Evolutionary conservation across 1,140 invertebrate species (phyloP).

Genomic region (Panonychus citri): DNA sequence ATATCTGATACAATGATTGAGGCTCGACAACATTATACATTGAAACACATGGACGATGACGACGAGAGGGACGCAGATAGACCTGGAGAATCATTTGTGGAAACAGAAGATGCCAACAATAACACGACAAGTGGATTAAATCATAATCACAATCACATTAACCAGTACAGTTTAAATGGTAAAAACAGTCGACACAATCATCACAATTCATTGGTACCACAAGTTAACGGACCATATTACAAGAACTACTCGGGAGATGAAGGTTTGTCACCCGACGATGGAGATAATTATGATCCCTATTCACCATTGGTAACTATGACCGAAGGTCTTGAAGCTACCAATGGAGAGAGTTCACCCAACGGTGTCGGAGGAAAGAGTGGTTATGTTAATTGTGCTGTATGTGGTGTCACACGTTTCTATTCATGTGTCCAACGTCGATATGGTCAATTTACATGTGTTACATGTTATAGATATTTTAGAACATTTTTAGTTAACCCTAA

Average conservation of each 20-base stretch:
- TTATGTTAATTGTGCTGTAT: constrained; percentile 10
- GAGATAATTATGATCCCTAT: neutral
- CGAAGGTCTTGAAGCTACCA: neutral
- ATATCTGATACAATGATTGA: constrained; percentile 2
- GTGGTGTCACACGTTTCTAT: constrained; percentile 8
- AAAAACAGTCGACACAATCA: too few species aligned
- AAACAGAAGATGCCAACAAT: neutral
- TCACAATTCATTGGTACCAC: neutral
- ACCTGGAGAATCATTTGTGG: neutral
- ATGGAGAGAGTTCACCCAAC: neutral
- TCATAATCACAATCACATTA: neutral
- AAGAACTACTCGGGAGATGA: neutral
- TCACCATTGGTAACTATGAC: neutral
- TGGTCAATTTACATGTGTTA: constrained; percentile 5
- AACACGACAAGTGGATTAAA: neutral
- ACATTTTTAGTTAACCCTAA: constrained; percentile 5
- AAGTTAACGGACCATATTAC: neutral
- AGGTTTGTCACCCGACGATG: neutral
- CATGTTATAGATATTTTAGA: constrained; percentile 9
- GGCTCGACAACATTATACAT: neutral
- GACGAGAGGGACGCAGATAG: neutral
- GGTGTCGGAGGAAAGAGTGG: neutral
- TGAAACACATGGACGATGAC: constrained; percentile 2
- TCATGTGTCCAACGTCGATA: constrained; percentile 10
- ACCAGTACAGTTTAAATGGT: neutral